Evolutionary conservation across 2,113 vertebrate species (phyloP).

Genomic region (Passer montanus): DNA sequence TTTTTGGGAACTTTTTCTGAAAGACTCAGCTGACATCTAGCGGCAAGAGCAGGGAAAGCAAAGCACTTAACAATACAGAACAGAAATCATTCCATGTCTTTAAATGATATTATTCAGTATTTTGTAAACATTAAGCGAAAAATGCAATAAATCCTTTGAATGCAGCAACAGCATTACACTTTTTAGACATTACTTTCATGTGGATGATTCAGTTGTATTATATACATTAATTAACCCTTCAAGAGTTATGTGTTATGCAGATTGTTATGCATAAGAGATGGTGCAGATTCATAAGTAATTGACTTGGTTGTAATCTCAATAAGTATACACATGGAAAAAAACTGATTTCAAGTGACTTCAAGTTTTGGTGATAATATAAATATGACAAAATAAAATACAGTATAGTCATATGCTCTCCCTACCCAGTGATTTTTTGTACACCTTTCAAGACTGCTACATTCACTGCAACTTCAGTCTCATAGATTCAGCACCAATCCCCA

Average conservation of each 20-base stretch:
- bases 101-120: not conserved
- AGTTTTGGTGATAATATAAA: not conserved
- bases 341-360: not conserved
- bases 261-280: not conserved
- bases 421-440: not conserved
- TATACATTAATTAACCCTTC: not conserved
- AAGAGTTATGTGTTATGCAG: not conserved
- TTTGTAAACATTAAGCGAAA: not conserved
- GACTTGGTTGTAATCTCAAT: not conserved
- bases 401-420: not conserved
- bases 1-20: not conserved
- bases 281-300: not conserved
- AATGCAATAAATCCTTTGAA: not conserved
- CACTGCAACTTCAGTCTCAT: not conserved
- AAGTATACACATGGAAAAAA: not conserved
- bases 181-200: not conserved
- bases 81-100: not conserved
- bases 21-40: conserved; percentile 68
- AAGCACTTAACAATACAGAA: not conserved
- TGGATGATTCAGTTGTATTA: not conserved
- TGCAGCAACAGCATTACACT: not conserved
- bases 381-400: not conserved
- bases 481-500: not conserved
- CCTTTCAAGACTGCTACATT: not conserved
- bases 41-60: conserved; percentile 16